Percentiles rank a stretch among this genome's conserved stretches.
These are phyloP conservation scores for Myrmecophaga tridactyla DNA, from an alignment of 2,113 vertebrate species.

Conservation along the genomic window DNA sequence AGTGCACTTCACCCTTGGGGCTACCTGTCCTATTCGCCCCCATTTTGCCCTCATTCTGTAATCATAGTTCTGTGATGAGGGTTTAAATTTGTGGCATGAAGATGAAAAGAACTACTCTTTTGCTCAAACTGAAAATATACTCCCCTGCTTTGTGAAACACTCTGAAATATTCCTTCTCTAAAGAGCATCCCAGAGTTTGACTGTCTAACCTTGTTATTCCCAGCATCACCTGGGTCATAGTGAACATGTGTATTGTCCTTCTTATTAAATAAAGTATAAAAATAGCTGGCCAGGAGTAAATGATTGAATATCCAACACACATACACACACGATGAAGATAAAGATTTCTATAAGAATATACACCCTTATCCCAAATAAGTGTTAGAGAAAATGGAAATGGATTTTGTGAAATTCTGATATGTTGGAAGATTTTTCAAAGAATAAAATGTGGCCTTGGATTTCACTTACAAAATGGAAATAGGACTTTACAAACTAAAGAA, in stretches of 20 bases:
- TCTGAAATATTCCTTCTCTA: not conserved
- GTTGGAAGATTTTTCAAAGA: not conserved
- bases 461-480: not conserved
- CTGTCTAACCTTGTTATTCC: not conserved
- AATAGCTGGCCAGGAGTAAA: not conserved
- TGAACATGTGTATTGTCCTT: not conserved
- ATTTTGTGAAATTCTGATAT: not conserved
- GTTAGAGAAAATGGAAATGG: not conserved
- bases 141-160: not conserved
- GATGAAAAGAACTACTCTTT: not conserved
- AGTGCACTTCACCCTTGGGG: not conserved
- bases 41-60: not conserved
- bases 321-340: not conserved
- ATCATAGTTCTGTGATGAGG: not conserved
- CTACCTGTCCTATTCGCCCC: rapidly evolving
- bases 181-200: not conserved
- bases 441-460: not conserved
- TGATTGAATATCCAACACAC: not conserved
- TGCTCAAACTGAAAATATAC: not conserved
- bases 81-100: not conserved
- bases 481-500: not conserved
- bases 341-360: not conserved
- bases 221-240: not conserved
- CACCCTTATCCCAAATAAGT: not conserved
- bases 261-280: constrained; percentile 7